phyloP scores from a whole-genome alignment of 2,113 vertebrate species.

The Muntiacus reevesi region DNA sequence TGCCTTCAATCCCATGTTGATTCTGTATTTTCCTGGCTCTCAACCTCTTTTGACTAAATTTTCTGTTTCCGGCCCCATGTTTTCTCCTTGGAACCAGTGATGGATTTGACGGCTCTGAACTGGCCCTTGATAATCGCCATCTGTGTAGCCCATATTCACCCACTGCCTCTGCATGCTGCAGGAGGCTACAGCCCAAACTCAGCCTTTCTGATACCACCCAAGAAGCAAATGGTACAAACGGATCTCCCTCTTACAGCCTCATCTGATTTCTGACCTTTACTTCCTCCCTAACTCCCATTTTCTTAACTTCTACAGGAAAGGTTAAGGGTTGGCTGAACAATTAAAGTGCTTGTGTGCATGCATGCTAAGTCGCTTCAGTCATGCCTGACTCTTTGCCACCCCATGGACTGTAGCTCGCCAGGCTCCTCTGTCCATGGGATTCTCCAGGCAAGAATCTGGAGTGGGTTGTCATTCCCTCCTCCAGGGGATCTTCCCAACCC shows the following conservation, averaged over 20 bases:
- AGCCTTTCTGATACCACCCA: not conserved
- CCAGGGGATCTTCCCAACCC: not conserved
- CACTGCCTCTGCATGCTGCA: accelerated
- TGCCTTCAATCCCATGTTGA: not conserved
- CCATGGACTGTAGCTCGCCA: not conserved
- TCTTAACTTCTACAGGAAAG: not conserved
- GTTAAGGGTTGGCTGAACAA: not conserved
- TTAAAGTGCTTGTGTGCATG: not conserved
- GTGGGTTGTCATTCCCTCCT: not conserved
- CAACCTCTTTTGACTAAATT: not conserved
- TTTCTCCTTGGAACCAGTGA: not conserved
- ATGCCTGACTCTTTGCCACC: not conserved
- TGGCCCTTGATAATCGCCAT: not conserved
- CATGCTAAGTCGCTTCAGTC: not conserved
- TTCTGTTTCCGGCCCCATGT: not conserved
- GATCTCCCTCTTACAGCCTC: not conserved
- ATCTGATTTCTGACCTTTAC: not conserved
- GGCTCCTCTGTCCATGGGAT: not conserved
- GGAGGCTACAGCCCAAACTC: not conserved
- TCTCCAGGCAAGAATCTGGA: not conserved
- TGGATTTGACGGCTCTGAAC: not conserved
- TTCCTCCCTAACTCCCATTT: not conserved
- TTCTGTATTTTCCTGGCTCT: conserved; percentile 37
- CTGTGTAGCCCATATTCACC: not conserved
- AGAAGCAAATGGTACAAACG: not conserved